Evolutionary conservation across 2,888 invertebrate species (phyloP).

Genomic region (Nesidiocoris tenuis): DNA sequence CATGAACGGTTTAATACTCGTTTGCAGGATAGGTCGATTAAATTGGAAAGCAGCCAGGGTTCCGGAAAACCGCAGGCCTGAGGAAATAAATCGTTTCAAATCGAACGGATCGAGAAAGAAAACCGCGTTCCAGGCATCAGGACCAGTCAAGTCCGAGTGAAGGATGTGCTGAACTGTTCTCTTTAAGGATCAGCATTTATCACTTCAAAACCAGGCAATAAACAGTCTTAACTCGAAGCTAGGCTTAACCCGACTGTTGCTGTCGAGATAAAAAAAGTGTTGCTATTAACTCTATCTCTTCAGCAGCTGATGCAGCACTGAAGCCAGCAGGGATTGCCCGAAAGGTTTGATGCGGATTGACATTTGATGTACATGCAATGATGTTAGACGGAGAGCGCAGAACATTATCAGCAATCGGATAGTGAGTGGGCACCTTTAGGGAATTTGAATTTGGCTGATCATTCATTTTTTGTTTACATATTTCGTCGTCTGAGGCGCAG

Average conservation of each 20-base stretch:
- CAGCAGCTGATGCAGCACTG: background rate
- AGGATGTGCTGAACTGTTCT: background rate
- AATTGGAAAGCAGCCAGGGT: background rate
- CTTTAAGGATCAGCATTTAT: background rate
- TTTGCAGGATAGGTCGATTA: background rate
- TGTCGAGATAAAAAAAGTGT: background rate
- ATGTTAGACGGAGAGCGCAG: too few relatives aligned
- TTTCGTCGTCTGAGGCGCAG: too few relatives aligned
- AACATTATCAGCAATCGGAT: too few relatives aligned
- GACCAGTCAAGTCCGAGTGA: background rate
- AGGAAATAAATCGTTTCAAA: background rate
- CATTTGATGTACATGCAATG: too few relatives aligned
- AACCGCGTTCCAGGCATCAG: background rate
- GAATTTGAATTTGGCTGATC: too few relatives aligned
- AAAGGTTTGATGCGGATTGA: too few relatives aligned
- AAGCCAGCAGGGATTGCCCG: too few relatives aligned
- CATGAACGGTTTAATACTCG: background rate
- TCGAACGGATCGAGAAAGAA: background rate
- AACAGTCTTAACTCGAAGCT: background rate
- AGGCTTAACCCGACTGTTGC: background rate
- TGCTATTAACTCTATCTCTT: background rate
- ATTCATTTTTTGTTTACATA: too few relatives aligned
- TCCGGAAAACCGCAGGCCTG: background rate
- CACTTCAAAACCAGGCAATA: background rate
- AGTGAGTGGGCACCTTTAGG: too few relatives aligned